A percentile compares a stretch with the other conserved stretches of the same genome.
phyloP scores from a whole-genome alignment of 2,113 vertebrate genomes.

The Aplodontia rufa region DNA sequence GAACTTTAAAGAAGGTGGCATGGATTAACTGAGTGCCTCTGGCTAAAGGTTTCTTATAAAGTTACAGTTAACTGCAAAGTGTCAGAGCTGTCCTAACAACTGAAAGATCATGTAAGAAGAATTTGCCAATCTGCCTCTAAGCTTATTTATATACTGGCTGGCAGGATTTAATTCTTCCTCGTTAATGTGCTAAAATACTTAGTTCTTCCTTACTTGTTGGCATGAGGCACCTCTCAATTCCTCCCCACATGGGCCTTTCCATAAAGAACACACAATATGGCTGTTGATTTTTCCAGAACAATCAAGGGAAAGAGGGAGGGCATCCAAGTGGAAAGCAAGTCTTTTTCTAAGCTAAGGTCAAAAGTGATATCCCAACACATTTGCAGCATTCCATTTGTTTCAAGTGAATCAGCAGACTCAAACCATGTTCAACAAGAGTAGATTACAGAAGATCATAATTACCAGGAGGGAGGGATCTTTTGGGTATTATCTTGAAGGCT shows the following conservation, averaged over 20 bases:
- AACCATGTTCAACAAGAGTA: fast-evolving
- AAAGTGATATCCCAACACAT: background rate
- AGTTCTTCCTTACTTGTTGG: background rate
- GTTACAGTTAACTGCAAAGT: background rate
- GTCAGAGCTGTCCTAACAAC: background rate
- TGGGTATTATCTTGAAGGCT: background rate
- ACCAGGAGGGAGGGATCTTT: background rate
- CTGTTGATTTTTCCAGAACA: background rate
- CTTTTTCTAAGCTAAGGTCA: background rate
- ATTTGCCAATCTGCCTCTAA: background rate
- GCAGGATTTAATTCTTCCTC: background rate
- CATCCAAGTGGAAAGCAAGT: background rate
- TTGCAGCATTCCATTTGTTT: background rate
- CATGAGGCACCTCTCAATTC: background rate
- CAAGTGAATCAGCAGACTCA: background rate
- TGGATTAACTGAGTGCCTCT: background rate
- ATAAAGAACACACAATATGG: background rate
- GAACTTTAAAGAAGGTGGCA: background rate
- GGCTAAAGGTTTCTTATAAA: background rate
- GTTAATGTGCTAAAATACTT: background rate
- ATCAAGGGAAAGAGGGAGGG: background rate
- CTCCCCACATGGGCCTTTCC: background rate
- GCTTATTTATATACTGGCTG: background rate
- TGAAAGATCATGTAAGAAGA: background rate
- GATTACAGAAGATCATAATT: background rate